These are phyloP conservation scores for Bugulina stolonifera DNA, from an alignment of 2,888 invertebrate genomes.

Conservation along the genomic window DNA sequence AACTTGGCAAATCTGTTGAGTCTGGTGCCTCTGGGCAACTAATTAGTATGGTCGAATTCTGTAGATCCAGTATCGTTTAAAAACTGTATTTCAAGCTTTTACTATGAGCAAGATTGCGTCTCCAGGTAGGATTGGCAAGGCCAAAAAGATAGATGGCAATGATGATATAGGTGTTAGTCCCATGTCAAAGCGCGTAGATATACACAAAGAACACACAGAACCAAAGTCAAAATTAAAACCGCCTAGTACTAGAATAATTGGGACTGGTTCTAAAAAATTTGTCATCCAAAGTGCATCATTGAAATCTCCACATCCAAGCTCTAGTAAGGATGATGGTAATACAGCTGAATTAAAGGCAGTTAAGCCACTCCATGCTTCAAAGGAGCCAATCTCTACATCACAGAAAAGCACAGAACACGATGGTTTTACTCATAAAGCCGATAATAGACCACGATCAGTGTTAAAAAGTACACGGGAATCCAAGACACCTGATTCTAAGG, in stretches of 20 bases:
- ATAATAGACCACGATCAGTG: neutral
- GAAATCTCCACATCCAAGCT: neutral
- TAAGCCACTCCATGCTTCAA: neutral
- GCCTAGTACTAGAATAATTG: neutral
- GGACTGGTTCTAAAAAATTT: slow-evolving; percentile 1
- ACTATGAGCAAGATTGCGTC: neutral
- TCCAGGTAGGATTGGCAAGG: neutral
- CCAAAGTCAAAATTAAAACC: slow-evolving; percentile 8
- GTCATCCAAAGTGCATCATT: neutral
- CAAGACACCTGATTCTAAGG: neutral
- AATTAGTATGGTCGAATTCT: too few relatives aligned
- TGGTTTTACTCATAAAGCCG: neutral
- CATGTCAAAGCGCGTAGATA: neutral
- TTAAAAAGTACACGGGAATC: neutral
- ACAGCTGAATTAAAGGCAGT: neutral
- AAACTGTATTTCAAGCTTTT: neutral
- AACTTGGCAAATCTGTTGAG: too few relatives aligned
- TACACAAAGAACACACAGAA: neutral
- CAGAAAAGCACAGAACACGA: neutral
- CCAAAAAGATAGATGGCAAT: neutral
- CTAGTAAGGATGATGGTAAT: neutral
- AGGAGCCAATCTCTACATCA: neutral
- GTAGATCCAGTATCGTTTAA: neutral
- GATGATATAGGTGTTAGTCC: neutral
- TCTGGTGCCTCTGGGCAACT: too few relatives aligned